A percentile compares a stretch with the other conserved stretches of the same genome.
phyloP scores from a whole-genome alignment of 2,888 invertebrate genomes.

The Creontiades dilutus region DNA sequence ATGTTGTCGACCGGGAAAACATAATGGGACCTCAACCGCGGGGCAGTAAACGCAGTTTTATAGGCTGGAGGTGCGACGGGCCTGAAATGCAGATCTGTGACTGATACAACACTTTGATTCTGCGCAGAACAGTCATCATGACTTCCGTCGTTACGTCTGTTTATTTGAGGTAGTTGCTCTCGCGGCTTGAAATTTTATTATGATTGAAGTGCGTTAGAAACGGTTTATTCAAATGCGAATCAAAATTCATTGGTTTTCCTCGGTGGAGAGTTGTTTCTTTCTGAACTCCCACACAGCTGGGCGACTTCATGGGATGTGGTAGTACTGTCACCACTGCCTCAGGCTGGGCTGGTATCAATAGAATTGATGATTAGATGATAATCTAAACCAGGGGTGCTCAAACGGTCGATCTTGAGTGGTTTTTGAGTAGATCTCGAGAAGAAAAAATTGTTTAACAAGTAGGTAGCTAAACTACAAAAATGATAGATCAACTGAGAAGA shows the following conservation, averaged over 20 bases:
- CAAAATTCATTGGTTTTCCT: slow-evolving; percentile 26
- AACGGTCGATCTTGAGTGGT: no score
- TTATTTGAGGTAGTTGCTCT: slow-evolving; percentile 12
- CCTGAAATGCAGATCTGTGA: slow-evolving; percentile 32
- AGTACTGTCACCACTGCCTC: not conserved
- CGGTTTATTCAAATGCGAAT: slow-evolving; percentile 52
- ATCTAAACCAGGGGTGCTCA: no score
- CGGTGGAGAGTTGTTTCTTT: not conserved
- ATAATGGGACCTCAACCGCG: not conserved
- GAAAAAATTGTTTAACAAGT: no score
- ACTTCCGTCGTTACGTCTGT: slow-evolving; percentile 46
- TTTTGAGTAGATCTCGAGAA: no score
- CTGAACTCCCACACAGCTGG: not conserved
- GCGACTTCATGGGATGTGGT: not conserved
- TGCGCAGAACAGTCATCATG: slow-evolving; percentile 22
- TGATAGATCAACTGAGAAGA: no score
- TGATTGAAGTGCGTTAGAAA: slow-evolving; percentile 49
- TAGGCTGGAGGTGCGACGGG: not conserved
- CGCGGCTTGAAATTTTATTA: slow-evolving; percentile 9
- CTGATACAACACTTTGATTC: slow-evolving; percentile 35
- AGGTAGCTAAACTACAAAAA: no score
- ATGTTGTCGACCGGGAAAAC: slow-evolving; percentile 11
- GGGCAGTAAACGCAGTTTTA: slow-evolving; percentile 7
- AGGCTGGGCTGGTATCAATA: no score
- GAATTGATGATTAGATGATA: no score